phyloP scores from a whole-genome alignment of 1,140 invertebrate genomes.

The Dolichoris vasculosae region DNA sequence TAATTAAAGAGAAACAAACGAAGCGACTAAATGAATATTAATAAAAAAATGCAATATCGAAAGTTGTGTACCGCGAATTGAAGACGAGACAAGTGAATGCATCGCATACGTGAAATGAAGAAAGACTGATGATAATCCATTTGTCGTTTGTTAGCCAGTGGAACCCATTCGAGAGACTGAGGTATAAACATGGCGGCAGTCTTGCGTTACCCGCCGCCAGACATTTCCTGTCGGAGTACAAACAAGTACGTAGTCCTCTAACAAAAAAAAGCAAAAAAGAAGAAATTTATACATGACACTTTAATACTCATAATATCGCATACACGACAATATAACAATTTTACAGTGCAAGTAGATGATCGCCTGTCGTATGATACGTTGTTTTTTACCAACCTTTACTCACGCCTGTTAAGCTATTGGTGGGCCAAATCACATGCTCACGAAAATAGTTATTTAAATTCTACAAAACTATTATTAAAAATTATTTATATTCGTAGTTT shows the following conservation, averaged over 20 bases:
- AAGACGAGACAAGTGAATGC: constrained; percentile 45
- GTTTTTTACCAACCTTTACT: constrained; percentile 64
- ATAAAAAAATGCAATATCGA: constrained; percentile 7
- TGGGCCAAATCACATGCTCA: constrained; percentile 34
- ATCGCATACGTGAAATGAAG: constrained; percentile 54
- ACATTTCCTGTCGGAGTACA: constrained; percentile 78
- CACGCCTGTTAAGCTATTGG: constrained; percentile 57
- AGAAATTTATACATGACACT: constrained; percentile 38
- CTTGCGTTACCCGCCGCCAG: constrained; percentile 73
- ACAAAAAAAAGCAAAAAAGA: constrained; percentile 50
- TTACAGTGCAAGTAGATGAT: constrained; percentile 62
- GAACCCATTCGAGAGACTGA: constrained; percentile 84
- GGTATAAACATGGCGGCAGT: constrained; percentile 74
- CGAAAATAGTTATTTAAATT: not conserved
- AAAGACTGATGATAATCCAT: constrained; percentile 72
- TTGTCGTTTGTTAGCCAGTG: constrained; percentile 80
- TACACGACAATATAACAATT: constrained; percentile 38
- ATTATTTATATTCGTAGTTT: not conserved
- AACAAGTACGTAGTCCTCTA: constrained; percentile 79
- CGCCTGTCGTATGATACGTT: constrained; percentile 71
- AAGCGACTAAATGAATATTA: constrained; percentile 49
- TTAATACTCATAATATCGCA: constrained; percentile 28
- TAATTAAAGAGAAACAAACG: constrained; percentile 41
- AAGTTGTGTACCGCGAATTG: constrained; percentile 21
- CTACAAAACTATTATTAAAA: not conserved